phyloP scores from a whole-genome alignment of 2,797 vertebrate species.

The Nannoperca obscura region DNA sequence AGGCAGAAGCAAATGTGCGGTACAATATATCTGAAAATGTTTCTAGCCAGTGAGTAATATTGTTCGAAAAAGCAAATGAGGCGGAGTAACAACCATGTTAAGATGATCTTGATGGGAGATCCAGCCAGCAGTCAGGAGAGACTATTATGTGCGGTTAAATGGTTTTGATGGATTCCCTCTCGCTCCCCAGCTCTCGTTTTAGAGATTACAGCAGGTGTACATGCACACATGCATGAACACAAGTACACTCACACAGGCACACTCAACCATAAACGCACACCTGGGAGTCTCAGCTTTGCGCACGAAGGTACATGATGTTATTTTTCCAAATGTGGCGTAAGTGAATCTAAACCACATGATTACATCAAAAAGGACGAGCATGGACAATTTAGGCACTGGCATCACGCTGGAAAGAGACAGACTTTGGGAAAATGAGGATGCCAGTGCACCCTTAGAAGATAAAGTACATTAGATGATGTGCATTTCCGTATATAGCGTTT shows the following conservation, averaged over 20 bases:
- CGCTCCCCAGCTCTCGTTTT: slow-evolving; percentile 23
- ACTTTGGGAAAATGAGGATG: neutral
- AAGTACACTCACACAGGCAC: slow-evolving; percentile 6
- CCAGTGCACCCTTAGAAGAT: neutral
- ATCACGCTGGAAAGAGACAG: neutral
- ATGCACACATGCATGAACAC: slow-evolving; percentile 50
- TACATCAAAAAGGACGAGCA: slow-evolving; percentile 18
- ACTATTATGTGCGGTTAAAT: slow-evolving; percentile 56
- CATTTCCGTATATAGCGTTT: neutral
- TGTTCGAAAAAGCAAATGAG: slow-evolving; percentile 62
- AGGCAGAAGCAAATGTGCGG: slow-evolving; percentile 21
- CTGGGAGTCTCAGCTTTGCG: slow-evolving; percentile 25
- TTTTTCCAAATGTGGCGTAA: slow-evolving; percentile 49
- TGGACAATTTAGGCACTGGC: neutral
- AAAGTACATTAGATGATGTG: neutral
- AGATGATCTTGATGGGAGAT: slow-evolving; percentile 50
- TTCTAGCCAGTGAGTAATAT: slow-evolving; percentile 45
- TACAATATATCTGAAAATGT: slow-evolving; percentile 28
- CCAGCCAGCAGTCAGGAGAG: slow-evolving; percentile 45
- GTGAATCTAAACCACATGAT: slow-evolving; percentile 48
- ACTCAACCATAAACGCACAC: slow-evolving; percentile 17
- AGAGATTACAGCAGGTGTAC: slow-evolving; percentile 56
- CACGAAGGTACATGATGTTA: slow-evolving; percentile 30
- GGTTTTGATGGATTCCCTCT: slow-evolving; percentile 63
- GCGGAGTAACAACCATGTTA: slow-evolving; percentile 55